phyloP scores from a whole-genome alignment of 1,140 invertebrate species.

The Listronotus bonariensis region DNA sequence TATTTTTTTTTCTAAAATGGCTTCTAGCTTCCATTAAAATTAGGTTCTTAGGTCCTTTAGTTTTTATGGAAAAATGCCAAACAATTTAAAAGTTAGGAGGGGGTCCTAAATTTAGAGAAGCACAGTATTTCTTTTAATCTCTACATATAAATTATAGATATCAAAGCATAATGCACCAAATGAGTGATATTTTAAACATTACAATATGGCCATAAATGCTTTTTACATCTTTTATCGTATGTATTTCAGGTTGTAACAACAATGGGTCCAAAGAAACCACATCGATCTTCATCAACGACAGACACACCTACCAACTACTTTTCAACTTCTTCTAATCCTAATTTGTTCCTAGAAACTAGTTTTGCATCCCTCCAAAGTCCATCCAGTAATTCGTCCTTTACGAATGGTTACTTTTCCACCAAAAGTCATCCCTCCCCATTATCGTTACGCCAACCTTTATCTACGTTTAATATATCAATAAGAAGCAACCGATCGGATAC shows the following conservation, averaged over 20 bases:
- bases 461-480: constrained; percentile 25
- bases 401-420: constrained; percentile 51
- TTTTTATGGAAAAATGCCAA: too few relatives aligned
- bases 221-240: too few relatives aligned
- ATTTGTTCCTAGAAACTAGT: constrained; percentile 74
- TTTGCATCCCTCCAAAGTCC: constrained; percentile 71
- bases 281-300: constrained; percentile 57
- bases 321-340: constrained; percentile 58
- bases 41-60: too few relatives aligned
- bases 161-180: too few relatives aligned
- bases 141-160: too few relatives aligned
- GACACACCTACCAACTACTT: constrained; percentile 45
- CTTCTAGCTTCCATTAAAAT: too few relatives aligned
- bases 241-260: constrained; percentile 74
- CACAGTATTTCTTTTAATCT: too few relatives aligned
- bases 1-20: too few relatives aligned
- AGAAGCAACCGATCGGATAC: constrained; percentile 32
- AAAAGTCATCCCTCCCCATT: constrained; percentile 52
- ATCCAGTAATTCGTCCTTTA: constrained; percentile 57
- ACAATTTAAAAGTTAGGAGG: too few relatives aligned
- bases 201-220: too few relatives aligned
- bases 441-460: constrained; percentile 21
- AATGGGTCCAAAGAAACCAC: constrained; percentile 72
- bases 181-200: too few relatives aligned
- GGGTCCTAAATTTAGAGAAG: too few relatives aligned